Evolutionary conservation across 1,140 invertebrate genomes (phyloP).

Genomic region (Penaeus indicus): DNA sequence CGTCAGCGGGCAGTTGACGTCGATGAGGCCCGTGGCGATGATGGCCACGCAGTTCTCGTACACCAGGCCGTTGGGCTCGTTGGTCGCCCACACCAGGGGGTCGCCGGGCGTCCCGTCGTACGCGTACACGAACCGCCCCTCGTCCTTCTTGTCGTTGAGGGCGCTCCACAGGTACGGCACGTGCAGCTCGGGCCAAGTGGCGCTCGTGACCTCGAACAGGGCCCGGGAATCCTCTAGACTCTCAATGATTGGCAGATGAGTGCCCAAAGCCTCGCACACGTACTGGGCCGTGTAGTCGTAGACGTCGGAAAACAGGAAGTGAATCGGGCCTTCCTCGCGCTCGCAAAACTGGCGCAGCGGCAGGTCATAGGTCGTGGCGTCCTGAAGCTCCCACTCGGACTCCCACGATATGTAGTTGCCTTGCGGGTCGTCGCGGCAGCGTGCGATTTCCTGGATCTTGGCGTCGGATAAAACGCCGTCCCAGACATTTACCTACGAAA

Average conservation of each 20-base stretch:
- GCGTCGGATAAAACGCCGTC: conserved; percentile 19
- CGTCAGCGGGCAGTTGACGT: conserved; percentile 44
- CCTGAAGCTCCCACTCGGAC: conserved; percentile 19
- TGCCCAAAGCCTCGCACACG: conserved; percentile 36
- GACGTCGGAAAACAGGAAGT: conserved; percentile 21
- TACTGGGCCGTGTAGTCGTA: conserved; percentile 19
- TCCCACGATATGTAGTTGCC: conserved; percentile 54
- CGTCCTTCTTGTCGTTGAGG: conserved; percentile 34
- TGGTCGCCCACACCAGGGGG: conserved; percentile 23
- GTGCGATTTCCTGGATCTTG: conserved; percentile 18
- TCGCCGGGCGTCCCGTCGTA: background rate
- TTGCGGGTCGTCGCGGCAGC: conserved; percentile 31
- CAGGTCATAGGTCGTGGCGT: conserved; percentile 36
- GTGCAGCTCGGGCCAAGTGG: background rate
- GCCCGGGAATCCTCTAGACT: background rate
- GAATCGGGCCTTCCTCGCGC: background rate
- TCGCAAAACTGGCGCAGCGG: conserved; percentile 35
- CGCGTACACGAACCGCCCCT: conserved; percentile 34
- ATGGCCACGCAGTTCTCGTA: conserved; percentile 59
- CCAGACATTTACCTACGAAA: conserved; percentile 51
- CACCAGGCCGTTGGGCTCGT: conserved; percentile 57
- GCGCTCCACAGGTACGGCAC: conserved; percentile 36
- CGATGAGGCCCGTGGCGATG: conserved; percentile 41
- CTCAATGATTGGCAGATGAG: background rate
- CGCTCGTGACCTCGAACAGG: background rate